phyloP scores from a whole-genome alignment of 2,113 vertebrate species.

The Mesembrinibis cayennensis region DNA sequence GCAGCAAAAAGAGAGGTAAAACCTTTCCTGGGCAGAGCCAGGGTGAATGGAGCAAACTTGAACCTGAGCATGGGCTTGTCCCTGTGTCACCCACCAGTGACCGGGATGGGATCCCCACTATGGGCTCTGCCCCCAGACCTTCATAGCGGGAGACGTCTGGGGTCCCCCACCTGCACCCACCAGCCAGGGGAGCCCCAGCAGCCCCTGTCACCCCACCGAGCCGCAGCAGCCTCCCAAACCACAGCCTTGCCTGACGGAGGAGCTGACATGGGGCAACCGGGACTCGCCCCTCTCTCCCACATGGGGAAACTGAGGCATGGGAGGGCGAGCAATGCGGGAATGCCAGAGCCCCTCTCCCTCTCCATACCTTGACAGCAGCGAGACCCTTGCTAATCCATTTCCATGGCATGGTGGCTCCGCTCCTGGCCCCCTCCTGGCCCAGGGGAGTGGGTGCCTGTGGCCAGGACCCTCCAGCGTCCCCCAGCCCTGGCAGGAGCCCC shows the following conservation, averaged over 20 bases:
- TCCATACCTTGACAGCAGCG: conserved; percentile 57
- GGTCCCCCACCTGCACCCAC: not conserved
- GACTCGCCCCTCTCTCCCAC: fast-evolving
- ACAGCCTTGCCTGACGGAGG: not conserved
- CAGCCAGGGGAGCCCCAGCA: not conserved
- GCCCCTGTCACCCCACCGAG: not conserved
- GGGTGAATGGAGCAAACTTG: not conserved
- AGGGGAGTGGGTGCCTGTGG: fast-evolving
- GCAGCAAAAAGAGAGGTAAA: not conserved
- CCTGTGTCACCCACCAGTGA: not conserved
- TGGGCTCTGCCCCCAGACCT: not conserved
- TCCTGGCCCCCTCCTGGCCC: not conserved
- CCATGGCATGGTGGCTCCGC: conserved; percentile 23
- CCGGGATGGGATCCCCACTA: not conserved
- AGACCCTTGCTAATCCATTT: conserved; percentile 49
- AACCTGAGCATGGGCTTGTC: not conserved
- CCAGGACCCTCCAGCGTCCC: not conserved
- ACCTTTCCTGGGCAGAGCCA: not conserved
- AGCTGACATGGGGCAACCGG: not conserved
- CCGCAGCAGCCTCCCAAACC: not conserved
- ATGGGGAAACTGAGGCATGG: not conserved
- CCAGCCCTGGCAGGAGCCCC: fast-evolving
- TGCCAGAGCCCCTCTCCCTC: not conserved
- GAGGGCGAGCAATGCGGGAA: not conserved
- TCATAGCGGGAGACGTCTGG: fast-evolving